Conservation (phyloP, 1,140 invertebrate species). For the Neodiprion fabricii region DNA sequence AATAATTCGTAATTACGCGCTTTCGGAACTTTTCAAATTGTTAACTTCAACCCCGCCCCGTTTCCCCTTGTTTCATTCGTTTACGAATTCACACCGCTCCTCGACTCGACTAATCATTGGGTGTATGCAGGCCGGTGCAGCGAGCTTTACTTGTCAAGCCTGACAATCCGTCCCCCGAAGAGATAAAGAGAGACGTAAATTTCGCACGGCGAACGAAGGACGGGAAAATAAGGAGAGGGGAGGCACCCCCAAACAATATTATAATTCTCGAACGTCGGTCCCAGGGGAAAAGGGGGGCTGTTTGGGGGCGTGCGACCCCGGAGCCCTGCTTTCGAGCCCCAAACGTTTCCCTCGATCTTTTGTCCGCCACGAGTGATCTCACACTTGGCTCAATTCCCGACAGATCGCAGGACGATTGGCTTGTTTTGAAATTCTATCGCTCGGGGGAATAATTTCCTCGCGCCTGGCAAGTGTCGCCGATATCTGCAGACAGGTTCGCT, state of each 20-base stretch:
- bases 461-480: neutral
- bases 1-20: no score
- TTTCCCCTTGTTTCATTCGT: no score
- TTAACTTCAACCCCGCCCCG: no score
- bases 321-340: neutral
- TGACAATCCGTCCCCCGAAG: neutral
- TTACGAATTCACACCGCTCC: no score
- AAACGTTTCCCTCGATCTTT: neutral
- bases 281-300: neutral
- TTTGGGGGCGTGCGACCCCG: neutral
- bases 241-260: neutral
- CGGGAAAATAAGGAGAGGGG: neutral
- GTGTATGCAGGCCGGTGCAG: no score
- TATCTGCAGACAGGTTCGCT: neutral
- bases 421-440: slow-evolving; percentile 5
- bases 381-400: neutral
- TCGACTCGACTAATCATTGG: no score
- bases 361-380: neutral
- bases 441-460: slow-evolving; percentile 1
- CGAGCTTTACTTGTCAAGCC: neutral
- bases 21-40: no score
- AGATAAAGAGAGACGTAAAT: neutral
- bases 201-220: neutral
- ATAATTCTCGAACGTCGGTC: neutral
- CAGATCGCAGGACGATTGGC: slow-evolving; percentile 1